phyloP scores from a whole-genome alignment of 2,797 vertebrate species.

The Dicrostonyx torquatus region DNA sequence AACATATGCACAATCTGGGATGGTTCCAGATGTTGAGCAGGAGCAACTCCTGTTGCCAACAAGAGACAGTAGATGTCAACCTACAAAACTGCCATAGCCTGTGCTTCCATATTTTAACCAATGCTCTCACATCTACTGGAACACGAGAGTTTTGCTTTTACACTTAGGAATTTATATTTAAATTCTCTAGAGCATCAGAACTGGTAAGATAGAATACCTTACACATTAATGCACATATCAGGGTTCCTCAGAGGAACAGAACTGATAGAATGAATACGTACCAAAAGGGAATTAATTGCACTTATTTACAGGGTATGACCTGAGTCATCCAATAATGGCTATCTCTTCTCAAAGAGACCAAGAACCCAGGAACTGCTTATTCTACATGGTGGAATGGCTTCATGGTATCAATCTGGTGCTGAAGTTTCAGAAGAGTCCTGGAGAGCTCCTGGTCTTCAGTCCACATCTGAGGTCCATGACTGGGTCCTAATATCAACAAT shows the following conservation, averaged over 20 bases:
- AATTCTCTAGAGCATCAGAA: background rate
- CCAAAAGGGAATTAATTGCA: background rate
- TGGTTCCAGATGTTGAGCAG: slow-evolving; percentile 54
- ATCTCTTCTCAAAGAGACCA: background rate
- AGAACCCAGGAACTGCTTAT: background rate
- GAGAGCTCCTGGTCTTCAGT: background rate
- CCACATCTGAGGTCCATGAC: background rate
- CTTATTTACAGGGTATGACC: background rate
- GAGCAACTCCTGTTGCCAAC: background rate
- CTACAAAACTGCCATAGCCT: background rate
- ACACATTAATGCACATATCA: background rate
- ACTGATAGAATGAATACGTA: background rate
- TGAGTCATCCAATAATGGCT: background rate
- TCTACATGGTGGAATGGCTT: background rate
- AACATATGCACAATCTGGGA: slow-evolving; percentile 41
- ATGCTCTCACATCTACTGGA: background rate
- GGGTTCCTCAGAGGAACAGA: background rate
- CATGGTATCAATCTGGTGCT: background rate
- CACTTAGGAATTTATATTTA: background rate
- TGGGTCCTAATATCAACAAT: background rate
- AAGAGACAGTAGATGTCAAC: slow-evolving; percentile 21
- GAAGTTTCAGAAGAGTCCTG: background rate
- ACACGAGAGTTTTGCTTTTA: slow-evolving; percentile 4
- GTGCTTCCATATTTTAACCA: background rate
- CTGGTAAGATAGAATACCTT: background rate